A percentile compares a stretch with the other conserved stretches of the same genome.
phyloP scores from a whole-genome alignment of 2,113 vertebrate genomes.

The Brevimyrus niger region DNA sequence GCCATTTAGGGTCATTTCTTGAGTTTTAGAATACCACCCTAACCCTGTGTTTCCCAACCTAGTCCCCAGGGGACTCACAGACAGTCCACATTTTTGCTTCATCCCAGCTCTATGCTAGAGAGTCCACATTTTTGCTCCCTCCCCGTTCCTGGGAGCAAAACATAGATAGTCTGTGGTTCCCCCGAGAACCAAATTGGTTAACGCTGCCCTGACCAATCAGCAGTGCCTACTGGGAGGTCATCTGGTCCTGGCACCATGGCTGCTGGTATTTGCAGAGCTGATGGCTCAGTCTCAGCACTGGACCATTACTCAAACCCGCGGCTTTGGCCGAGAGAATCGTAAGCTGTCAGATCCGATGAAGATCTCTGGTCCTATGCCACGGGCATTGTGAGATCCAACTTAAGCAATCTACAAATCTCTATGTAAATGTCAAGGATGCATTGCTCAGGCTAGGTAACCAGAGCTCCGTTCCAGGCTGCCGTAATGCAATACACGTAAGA shows the following conservation, averaged over 20 bases:
- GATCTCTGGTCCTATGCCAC: background rate
- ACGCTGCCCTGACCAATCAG: background rate
- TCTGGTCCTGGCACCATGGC: background rate
- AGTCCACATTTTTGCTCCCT: background rate
- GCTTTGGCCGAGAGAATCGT: slow-evolving; percentile 3
- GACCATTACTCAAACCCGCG: background rate
- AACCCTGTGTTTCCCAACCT: background rate
- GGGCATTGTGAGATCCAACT: background rate
- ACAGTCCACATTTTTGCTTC: background rate
- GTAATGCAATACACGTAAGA: background rate
- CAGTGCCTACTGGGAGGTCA: background rate
- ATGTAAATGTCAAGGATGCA: slow-evolving; percentile 4
- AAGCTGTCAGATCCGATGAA: slow-evolving; percentile 19
- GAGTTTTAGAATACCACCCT: background rate
- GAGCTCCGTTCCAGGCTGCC: background rate
- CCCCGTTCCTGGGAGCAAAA: background rate
- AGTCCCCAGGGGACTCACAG: background rate
- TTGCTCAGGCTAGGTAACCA: background rate
- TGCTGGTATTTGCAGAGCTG: background rate
- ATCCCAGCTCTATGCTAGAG: background rate
- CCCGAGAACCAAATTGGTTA: background rate
- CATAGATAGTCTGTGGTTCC: background rate
- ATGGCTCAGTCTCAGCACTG: slow-evolving; percentile 11
- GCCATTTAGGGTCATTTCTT: background rate
- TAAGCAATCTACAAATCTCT: background rate